A percentile compares a stretch with the other conserved stretches of the same genome.
Evolutionary conservation across 35 echinoderm and acorn worm genomes (phyloP).

Genomic region (Patiria miniata): DNA sequence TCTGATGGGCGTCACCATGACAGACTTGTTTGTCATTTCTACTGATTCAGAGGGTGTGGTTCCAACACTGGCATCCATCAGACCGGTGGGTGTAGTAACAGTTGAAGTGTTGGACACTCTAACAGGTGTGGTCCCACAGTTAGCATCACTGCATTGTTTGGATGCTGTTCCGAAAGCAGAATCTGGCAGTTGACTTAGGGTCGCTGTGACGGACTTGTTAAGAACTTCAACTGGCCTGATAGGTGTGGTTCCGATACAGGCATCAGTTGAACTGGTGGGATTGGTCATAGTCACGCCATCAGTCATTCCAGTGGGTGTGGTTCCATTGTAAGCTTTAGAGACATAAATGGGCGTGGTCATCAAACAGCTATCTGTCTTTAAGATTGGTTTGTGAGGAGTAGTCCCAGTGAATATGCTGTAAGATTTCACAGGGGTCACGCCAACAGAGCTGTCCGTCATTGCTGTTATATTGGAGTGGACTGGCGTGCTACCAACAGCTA

Average conservation of each 20-base stretch:
- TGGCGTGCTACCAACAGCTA: too few relatives aligned
- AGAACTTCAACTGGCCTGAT: not conserved
- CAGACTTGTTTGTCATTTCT: not conserved
- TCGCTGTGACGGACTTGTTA: not conserved
- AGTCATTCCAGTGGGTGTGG: not conserved
- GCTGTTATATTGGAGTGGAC: too few relatives aligned
- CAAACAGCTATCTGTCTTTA: too few relatives aligned
- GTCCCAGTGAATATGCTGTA: too few relatives aligned
- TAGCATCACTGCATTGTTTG: constrained; percentile 3
- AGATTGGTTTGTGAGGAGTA: too few relatives aligned
- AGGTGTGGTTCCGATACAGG: not conserved
- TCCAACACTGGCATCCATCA: not conserved
- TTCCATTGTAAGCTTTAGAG: not conserved
- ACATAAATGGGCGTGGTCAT: constrained; percentile 25
- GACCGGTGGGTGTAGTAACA: not conserved
- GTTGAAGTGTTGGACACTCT: not conserved
- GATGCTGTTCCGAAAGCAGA: constrained; percentile 23
- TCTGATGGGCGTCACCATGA: not conserved
- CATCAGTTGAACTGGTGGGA: not conserved
- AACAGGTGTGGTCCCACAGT: not conserved
- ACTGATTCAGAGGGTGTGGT: constrained; percentile 10
- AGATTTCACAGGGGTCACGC: too few relatives aligned
- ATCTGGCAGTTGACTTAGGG: not conserved
- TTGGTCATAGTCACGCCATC: not conserved
- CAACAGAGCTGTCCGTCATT: too few relatives aligned